Evolutionary conservation across 1,140 invertebrate genomes (phyloP), one percentile per base, ranked within the genome.

Genomic region (Brachionus plicatilis): DNA sequence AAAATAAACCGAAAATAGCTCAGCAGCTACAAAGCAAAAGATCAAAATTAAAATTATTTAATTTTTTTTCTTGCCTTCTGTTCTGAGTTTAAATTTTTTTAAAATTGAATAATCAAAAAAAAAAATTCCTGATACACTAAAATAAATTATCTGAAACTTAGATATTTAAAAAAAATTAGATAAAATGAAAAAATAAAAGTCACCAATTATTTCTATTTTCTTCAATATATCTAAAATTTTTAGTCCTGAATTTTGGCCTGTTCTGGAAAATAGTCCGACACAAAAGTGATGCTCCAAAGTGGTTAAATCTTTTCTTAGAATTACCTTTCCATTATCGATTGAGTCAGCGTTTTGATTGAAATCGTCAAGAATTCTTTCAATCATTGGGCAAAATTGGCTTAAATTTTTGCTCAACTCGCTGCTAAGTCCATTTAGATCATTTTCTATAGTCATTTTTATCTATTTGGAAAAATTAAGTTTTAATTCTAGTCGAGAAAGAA

Each of bases 401-500:
- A 82, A 14, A 60, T 82, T 9, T 47, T 82, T 82, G 4, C 33
- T 37, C 33, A 82, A 17, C 3, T 82, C 79, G 1, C 3, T 14
- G 27, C 37, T 43, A 1, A 82, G 33, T 27, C 20, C 20, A 29
- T 1, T 66, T 65, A 82, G 24, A 65, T 68, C 79, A 82, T 65
- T 82, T 68, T 82, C 79, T 65, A 82, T 17, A 41, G 68, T 20
- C 68, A 72, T 72, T 41, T 43, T 43, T 72, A 20, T 72, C 37
- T 41, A 43, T 29, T 41, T 70, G 29, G 37, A 33, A 29, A 68
- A 41, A 43, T 20, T 43, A 9, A n/a, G 2, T 20, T 43, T 72
- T 41, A 27, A 17, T 45, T 43, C n/a, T 41, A 45, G 4, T n/a
- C 12, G 5, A 41, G 17, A 72, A 72, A 72, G 41, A 72, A 41